Conservation (phyloP, 2,113 vertebrate species). For the Noturus placidus region DNA sequence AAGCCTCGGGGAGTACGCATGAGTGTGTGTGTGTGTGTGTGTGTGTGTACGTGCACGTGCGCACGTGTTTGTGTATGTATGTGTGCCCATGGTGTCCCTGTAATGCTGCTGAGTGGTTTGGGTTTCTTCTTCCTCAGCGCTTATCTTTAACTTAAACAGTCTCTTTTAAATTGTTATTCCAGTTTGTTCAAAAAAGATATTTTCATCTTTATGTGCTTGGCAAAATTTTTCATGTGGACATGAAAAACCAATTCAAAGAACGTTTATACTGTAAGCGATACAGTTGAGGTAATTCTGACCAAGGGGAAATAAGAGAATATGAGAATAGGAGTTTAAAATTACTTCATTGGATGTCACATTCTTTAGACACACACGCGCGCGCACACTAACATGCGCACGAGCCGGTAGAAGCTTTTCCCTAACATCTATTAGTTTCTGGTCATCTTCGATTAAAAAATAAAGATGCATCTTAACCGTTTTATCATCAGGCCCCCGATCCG, state of each 20-base stretch:
- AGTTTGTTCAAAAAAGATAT: neutral
- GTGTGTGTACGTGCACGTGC: neutral
- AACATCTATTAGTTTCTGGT: conserved; percentile 5
- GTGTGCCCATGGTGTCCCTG: conserved; percentile 28
- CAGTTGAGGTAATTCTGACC: neutral
- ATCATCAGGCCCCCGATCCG: neutral
- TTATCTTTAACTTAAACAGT: neutral
- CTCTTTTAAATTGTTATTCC: neutral
- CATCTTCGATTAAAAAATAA: neutral
- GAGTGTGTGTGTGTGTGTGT: neutral
- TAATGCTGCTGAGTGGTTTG: neutral
- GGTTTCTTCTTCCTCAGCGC: neutral
- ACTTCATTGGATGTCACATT: neutral
- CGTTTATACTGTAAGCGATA: neutral
- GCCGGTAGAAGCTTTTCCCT: neutral
- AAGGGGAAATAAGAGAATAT: neutral
- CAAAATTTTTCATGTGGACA: neutral
- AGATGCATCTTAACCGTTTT: neutral
- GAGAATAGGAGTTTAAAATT: no score
- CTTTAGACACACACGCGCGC: neutral
- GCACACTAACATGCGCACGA: neutral
- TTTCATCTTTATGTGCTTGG: neutral
- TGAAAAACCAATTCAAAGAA: neutral
- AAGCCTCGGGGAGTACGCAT: conserved; percentile 24
- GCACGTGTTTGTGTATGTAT: conserved; percentile 22